Evolutionary conservation across 2,888 invertebrate genomes (phyloP).

Genomic region (Operophtera brumata): DNA sequence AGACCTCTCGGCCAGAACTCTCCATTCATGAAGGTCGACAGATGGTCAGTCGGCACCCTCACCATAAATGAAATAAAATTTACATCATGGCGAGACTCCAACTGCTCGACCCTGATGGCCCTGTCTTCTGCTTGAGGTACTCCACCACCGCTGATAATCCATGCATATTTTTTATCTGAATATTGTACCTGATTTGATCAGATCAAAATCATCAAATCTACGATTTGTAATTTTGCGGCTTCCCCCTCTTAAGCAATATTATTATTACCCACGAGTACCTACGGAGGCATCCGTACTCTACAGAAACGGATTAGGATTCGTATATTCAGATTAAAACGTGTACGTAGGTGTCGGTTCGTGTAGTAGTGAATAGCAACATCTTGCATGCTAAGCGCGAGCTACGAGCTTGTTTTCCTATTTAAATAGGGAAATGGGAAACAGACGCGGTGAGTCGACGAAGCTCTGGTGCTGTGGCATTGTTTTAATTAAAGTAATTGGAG

Average conservation of each 20-base stretch:
- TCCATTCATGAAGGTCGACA: too few relatives aligned
- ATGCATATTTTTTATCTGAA: too few relatives aligned
- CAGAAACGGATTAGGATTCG: slow-evolving; percentile 38
- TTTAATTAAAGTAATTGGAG: slow-evolving; percentile 81
- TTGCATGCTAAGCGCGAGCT: slow-evolving; percentile 71
- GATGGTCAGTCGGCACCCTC: too few relatives aligned
- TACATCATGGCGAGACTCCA: too few relatives aligned
- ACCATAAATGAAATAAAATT: too few relatives aligned
- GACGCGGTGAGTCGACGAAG: slow-evolving; percentile 76
- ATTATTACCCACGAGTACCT: slow-evolving; percentile 31
- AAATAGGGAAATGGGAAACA: slow-evolving; percentile 80
- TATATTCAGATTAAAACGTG: slow-evolving; percentile 39
- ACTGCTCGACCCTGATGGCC: too few relatives aligned
- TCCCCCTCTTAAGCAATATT: slow-evolving; percentile 36
- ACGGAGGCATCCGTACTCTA: slow-evolving; percentile 21
- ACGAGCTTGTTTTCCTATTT: slow-evolving; percentile 78
- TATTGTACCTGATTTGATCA: too few relatives aligned
- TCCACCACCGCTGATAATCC: too few relatives aligned
- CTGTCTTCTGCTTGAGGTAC: too few relatives aligned
- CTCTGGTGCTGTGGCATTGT: slow-evolving; percentile 77
- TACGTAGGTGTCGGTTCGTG: slow-evolving; percentile 49
- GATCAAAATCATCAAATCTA: too few relatives aligned
- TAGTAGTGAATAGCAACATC: slow-evolving; percentile 68
- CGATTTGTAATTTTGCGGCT: too few relatives aligned
- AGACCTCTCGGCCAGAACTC: too few relatives aligned